Evolutionary conservation across 2,113 vertebrate species (phyloP), one percentile per base, ranked within the genome.

Genomic region (Mystacornis crossleyi): DNA sequence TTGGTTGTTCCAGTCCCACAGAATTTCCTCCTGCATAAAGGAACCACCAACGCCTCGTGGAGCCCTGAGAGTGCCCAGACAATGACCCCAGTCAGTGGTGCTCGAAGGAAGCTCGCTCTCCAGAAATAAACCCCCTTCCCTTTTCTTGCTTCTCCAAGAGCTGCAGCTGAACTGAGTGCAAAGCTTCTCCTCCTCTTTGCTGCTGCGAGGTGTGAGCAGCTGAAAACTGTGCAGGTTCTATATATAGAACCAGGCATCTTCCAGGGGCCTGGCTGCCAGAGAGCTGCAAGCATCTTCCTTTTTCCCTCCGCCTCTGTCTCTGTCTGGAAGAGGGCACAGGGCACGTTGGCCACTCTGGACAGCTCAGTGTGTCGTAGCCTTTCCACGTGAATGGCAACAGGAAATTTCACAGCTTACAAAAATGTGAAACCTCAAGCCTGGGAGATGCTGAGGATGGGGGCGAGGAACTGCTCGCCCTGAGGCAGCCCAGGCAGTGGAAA

Each of bases 151-250:
- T 83, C 83, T 66, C 45, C 29, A 77, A 80, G 47, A 42, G 31
- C 64, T 66, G 66, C 45, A 80, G 74, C 70, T 74, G 77, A 95
- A 26, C 62, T 29, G 43, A 87, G 62, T 38, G 66, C 69, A 73
- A 69, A 80, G 20, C 57, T 82, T 70, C 78, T 89, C 43, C 23
- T 75, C 42, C 50, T 70, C 33, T 54, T 89, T 67, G 72, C 78
- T 90, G 67, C 73, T 87, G 84, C 83, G 91, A 97, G 88, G 95
- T 95, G 90, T 84, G 89, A 96, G 91, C 78, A 89, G 94, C 77
- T 86, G 82, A 91, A 88, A 90, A 51, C 64, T 23, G 61, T 64
- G 71, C 67, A 90, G 86, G 34, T 70, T 18, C 91, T 97, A 93
- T 81, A 60, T 90, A 93, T 94, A 97, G 93, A 91, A 51, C 8